phyloP scores from a whole-genome alignment of 2,888 invertebrate genomes.

The Macaria liturata region DNA sequence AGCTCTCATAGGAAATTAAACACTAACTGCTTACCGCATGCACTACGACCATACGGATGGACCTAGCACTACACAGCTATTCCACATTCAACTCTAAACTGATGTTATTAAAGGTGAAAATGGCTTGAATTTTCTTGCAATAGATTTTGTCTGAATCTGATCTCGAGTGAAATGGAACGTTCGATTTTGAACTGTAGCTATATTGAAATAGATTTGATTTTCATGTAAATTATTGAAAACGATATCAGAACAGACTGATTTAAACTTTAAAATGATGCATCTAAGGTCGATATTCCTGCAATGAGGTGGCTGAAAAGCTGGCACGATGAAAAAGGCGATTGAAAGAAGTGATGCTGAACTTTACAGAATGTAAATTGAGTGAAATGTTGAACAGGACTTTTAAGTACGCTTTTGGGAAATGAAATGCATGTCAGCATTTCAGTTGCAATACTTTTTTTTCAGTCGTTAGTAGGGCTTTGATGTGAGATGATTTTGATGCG shows the following conservation, averaged over 20 bases:
- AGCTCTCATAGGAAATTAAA: constrained; percentile 22
- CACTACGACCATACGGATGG: background rate
- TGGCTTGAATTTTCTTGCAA: no score
- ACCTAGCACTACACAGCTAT: background rate
- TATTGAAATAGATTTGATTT: no score
- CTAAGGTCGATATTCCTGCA: background rate
- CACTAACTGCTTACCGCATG: constrained; percentile 15
- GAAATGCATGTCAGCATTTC: background rate
- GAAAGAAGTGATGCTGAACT: constrained; percentile 15
- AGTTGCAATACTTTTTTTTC: no score
- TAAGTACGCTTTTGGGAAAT: constrained; percentile 1
- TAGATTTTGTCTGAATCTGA: no score
- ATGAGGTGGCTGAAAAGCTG: constrained; percentile 1
- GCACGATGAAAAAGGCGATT: constrained; percentile 4
- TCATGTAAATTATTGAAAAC: no score
- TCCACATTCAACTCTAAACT: no score
- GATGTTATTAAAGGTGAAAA: no score
- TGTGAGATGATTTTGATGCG: no score
- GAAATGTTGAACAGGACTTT: constrained; percentile 3
- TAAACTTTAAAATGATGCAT: background rate
- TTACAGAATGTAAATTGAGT: constrained; percentile 14
- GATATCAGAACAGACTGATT: background rate
- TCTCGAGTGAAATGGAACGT: no score
- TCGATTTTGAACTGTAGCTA: no score
- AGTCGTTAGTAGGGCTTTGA: no score